Base-by-base conservation (phyloP, 37 sponge, comb jelly and placozoan genomes). In the Petrosia ficiformis region DNA sequence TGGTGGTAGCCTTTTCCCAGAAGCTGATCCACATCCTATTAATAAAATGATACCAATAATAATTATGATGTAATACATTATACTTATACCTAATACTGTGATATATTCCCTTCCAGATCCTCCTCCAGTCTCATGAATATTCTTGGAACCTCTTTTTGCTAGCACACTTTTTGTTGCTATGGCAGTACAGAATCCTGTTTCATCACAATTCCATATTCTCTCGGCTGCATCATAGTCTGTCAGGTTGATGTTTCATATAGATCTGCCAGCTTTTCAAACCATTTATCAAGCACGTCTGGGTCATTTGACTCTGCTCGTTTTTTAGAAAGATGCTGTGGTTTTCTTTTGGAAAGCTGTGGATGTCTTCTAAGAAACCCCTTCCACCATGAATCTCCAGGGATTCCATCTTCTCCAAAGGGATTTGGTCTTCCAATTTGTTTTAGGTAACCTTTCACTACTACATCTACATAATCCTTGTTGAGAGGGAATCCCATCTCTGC, bases 331-430 rank as follows among this genome's bases (percentile, higher is more conserved):
- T 80, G 70, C 60, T 78, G 73, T 59, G 73, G 66, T 42, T 80
- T 61, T 32, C 65, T 44, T 32, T 40, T 42, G 57, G 69, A 58
- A 14, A 79, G 54, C 3, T 59, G 68, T 5, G 30, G 61, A 74
- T 79, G 78, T 37, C 79, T 38, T 34, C 38, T 64, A 32, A 76
- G 22, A 44, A 84, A 84, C 1, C 30, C 26, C n/a, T 33, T 28
- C 86, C 86, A 85, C 86, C 86, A 85, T 65, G 77, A 67, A 19
- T 44, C 3, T 1, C 86, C 79, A 42, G 86, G 86, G n/a, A n/a
- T n/a, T 25, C 60, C 59, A 3, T 78, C 79, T n/a, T 54, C 36
- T 1, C 39, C 3, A 38, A 78, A 85, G 28, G 74, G 74, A 57
- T 85, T 85, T 39, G 86, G n/a, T n/a, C n/a, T n/a, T n/a, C n/a